phyloP scores from a whole-genome alignment of 2,888 invertebrate genomes.

The Tipula unca region DNA sequence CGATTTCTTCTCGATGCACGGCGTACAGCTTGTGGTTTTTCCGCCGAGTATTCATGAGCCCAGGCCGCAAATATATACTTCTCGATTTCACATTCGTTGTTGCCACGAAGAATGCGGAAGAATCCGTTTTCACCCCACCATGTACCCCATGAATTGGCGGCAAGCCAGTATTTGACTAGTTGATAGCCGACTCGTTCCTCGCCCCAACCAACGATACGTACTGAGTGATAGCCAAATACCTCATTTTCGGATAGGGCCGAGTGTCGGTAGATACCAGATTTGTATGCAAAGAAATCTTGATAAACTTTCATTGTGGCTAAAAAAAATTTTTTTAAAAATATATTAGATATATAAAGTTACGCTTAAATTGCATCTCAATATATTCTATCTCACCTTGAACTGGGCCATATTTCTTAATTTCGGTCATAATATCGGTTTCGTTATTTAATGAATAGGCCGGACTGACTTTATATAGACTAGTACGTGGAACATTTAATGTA shows the following conservation, averaged over 20 bases:
- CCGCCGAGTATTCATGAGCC: conserved; percentile 34
- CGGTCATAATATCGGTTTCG: conserved; percentile 83
- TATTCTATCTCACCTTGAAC: conserved; percentile 61
- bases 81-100: conserved; percentile 85
- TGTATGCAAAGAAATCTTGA: conserved; percentile 89
- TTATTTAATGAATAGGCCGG: conserved; percentile 67
- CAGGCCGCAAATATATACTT: conserved; percentile 77
- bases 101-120: conserved; percentile 78
- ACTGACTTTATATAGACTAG: conserved; percentile 58
- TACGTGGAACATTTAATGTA: conserved; percentile 45
- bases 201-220: conserved; percentile 89
- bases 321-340: too few relatives aligned
- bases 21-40: not conserved
- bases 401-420: conserved; percentile 83
- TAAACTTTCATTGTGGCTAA: conserved; percentile 81
- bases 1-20: not conserved
- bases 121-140: conserved; percentile 89
- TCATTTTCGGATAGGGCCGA: conserved; percentile 48
- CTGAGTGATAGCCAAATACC: conserved; percentile 74
- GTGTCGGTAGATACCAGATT: conserved; percentile 71
- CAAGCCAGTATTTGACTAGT: conserved; percentile 75
- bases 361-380: too few relatives aligned
- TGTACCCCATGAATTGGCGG: conserved; percentile 89
- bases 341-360: too few relatives aligned
- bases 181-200: conserved; percentile 52